Evolutionary conservation across 92 coral and sea anemone species (phyloP).

Genomic region (Heteractis magnifica): DNA sequence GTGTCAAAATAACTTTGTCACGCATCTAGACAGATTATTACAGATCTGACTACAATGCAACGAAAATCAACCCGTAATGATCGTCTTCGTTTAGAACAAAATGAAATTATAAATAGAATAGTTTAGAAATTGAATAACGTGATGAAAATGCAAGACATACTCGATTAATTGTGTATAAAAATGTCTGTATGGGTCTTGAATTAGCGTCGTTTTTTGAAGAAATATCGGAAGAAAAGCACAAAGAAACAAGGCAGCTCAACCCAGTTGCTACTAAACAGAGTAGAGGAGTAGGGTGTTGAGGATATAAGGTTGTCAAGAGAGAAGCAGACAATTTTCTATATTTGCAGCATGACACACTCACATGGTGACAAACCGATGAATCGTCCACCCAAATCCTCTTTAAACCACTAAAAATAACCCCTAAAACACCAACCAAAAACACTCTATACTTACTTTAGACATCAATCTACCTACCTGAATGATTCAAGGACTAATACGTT

Average conservation of each 20-base stretch:
- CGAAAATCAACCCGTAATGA: not conserved
- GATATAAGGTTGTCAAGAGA: conserved; percentile 3
- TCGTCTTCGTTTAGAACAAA: not conserved
- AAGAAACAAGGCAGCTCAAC: not conserved
- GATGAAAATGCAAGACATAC: conserved; percentile 1
- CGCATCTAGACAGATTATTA: not conserved
- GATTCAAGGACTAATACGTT: conserved; percentile 24
- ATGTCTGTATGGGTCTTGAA: not conserved
- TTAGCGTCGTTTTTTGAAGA: not conserved
- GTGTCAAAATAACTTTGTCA: not conserved
- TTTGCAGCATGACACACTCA: conserved; percentile 52
- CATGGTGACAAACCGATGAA: conserved; percentile 25
- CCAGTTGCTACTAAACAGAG: not conserved
- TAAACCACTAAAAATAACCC: conserved; percentile 21
- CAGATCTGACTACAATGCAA: not conserved
- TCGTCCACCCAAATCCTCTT: conserved; percentile 27
- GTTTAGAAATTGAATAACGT: not conserved
- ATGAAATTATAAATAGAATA: not conserved
- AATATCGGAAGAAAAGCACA: not conserved
- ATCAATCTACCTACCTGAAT: conserved; percentile 46
- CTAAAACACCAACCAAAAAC: not conserved
- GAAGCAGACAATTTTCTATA: conserved; percentile 47
- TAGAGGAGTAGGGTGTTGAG: not conserved
- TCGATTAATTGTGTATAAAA: not conserved
- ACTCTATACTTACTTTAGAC: not conserved